Conservation (phyloP, 2,113 vertebrate species). For the Heterotis niloticus region DNA sequence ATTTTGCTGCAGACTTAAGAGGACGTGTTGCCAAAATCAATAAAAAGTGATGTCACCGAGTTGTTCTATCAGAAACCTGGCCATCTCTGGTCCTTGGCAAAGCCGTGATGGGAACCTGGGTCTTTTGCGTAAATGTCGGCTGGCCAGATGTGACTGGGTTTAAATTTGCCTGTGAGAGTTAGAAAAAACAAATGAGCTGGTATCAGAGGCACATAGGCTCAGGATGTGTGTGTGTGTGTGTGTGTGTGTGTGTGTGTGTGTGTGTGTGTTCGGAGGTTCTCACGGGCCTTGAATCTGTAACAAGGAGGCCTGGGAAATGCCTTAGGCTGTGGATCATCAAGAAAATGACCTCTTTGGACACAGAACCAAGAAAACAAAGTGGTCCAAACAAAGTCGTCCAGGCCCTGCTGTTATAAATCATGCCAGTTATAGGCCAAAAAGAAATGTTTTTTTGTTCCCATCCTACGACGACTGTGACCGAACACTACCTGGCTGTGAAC, state of each 20-base stretch:
- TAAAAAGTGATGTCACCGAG: not conserved
- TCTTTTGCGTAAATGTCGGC: not conserved
- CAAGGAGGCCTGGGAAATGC: not conserved
- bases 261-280: not conserved
- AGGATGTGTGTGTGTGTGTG: no score
- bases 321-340: not conserved
- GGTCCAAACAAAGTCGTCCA: not conserved
- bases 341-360: not conserved
- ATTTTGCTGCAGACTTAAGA: not conserved
- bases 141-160: not conserved
- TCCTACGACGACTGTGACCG: not conserved
- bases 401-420: constrained; percentile 12
- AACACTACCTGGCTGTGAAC: no score
- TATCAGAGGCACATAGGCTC: not conserved
- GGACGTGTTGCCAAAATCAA: not conserved
- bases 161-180: not conserved
- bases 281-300: not conserved
- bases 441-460: not conserved
- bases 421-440: not conserved
- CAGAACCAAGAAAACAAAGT: not conserved
- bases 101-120: not conserved
- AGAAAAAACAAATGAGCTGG: not conserved
- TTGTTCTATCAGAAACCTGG: not conserved
- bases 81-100: not conserved
- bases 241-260: no score